Evolutionary conservation across 1,140 invertebrate species (phyloP).

Genomic region (Tyrophagus putrescentiae): DNA sequence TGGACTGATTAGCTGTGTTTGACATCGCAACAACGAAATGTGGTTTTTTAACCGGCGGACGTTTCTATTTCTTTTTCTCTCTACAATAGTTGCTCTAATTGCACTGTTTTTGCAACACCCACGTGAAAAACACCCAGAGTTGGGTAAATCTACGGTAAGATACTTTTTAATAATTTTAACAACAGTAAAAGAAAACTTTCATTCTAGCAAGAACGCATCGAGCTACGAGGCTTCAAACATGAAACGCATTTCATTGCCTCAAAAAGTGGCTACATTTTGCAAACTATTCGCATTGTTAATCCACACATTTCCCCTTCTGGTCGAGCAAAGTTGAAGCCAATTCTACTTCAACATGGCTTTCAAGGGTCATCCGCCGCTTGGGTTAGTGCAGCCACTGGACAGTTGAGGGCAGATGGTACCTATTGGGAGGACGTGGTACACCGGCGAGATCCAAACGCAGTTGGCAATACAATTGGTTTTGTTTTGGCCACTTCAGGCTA

Average conservation of each 20-base stretch:
- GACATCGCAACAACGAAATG: too few relatives aligned
- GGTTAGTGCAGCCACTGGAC: conserved; percentile 26
- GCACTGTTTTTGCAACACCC: too few relatives aligned
- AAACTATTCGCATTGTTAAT: conserved; percentile 47
- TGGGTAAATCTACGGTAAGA: too few relatives aligned
- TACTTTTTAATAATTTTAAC: not conserved
- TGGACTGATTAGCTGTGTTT: too few relatives aligned
- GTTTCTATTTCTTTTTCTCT: too few relatives aligned
- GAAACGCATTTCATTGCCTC: conserved; percentile 38
- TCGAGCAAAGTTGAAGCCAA: conserved; percentile 30
- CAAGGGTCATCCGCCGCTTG: not conserved
- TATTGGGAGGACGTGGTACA: not conserved
- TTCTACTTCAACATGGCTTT: conserved; percentile 28
- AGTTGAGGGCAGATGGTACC: not conserved
- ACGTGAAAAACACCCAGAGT: too few relatives aligned
- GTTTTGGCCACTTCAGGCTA: conserved; percentile 31
- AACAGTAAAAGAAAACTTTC: not conserved
- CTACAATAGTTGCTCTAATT: too few relatives aligned
- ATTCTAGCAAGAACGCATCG: conserved; percentile 11
- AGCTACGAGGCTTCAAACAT: conserved; percentile 20
- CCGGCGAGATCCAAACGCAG: not conserved
- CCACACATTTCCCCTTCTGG: not conserved
- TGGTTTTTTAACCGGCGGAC: too few relatives aligned
- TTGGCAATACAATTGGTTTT: conserved; percentile 21
- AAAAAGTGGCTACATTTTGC: conserved; percentile 54